phyloP scores from a whole-genome alignment of 2,888 invertebrate genomes.

The Argynnis bischoffii region DNA sequence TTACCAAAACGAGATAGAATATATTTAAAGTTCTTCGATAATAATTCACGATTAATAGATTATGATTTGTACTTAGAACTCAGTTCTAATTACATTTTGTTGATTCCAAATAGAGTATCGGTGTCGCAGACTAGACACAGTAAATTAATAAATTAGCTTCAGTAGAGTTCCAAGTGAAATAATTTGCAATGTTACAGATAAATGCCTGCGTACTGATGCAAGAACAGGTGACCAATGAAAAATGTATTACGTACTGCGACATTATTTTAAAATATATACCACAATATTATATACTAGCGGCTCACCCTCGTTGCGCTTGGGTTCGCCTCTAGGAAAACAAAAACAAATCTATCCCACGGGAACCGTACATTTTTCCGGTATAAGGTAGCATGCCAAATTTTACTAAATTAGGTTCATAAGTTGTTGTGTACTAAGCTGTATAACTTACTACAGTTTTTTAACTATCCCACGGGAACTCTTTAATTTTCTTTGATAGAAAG shows the following conservation, averaged over 20 bases:
- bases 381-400: no score
- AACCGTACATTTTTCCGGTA: no score
- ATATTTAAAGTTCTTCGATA: constrained; percentile 31
- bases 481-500: no score
- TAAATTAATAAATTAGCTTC: constrained; percentile 35
- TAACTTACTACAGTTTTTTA: no score
- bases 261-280: constrained; percentile 19
- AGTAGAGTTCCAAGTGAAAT: constrained; percentile 21
- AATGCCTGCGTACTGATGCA: constrained; percentile 34
- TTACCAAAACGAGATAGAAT: constrained; percentile 27
- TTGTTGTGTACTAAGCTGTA: no score
- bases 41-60: constrained; percentile 29
- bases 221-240: constrained; percentile 41
- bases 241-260: constrained; percentile 36
- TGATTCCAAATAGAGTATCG: constrained; percentile 36
- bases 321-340: no score
- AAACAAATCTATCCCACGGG: no score
- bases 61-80: constrained; percentile 37
- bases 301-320: no score
- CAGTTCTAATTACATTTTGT: constrained; percentile 20
- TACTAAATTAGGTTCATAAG: no score
- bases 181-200: constrained; percentile 34
- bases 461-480: no score
- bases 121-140: constrained; percentile 16
- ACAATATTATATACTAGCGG: neutral